These are phyloP conservation scores for Silurus asotus DNA, from an alignment of 2,113 vertebrate species.

Conservation along the genomic window DNA sequence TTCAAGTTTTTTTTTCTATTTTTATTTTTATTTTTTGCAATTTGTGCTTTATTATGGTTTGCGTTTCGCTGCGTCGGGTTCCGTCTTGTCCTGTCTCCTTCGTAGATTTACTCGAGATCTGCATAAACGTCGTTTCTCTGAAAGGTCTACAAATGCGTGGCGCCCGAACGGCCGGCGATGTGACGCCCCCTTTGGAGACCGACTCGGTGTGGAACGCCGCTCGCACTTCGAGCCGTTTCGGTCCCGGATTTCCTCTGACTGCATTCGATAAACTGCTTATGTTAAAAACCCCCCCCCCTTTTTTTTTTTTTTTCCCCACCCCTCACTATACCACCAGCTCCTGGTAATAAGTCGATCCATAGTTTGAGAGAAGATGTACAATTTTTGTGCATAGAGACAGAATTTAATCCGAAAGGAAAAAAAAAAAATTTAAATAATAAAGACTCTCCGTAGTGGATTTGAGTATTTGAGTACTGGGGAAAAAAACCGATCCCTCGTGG, in stretches of 20 bases:
- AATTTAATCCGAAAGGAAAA: constrained; percentile 55
- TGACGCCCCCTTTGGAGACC: not conserved
- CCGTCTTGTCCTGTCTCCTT: constrained; percentile 32
- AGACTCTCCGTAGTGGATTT: constrained; percentile 56
- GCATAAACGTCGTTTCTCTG: not conserved
- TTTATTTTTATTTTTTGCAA: not conserved
- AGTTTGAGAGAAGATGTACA: constrained; percentile 66
- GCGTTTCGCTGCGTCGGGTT: constrained; percentile 21
- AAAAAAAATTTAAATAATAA: not conserved
- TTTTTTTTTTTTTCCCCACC: not conserved
- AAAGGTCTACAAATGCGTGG: not conserved
- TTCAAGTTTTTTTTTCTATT: not conserved
- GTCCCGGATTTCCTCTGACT: not conserved
- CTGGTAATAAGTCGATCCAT: constrained; percentile 47
- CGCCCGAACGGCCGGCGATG: not conserved
- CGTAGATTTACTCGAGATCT: constrained; percentile 42
- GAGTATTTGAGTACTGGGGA: constrained; percentile 48
- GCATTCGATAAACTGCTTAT: not conserved
- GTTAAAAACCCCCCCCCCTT: not conserved
- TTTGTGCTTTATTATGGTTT: constrained; percentile 68
- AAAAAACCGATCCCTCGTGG: constrained; percentile 59
- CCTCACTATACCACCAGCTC: not conserved
- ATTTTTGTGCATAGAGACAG: constrained; percentile 78
- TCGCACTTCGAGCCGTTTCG: not conserved
- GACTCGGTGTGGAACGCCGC: not conserved